Percentiles rank a stretch among this genome's conserved stretches.
phyloP scores from a whole-genome alignment of 2,113 vertebrate species.

The Triplophysa siluroides region DNA sequence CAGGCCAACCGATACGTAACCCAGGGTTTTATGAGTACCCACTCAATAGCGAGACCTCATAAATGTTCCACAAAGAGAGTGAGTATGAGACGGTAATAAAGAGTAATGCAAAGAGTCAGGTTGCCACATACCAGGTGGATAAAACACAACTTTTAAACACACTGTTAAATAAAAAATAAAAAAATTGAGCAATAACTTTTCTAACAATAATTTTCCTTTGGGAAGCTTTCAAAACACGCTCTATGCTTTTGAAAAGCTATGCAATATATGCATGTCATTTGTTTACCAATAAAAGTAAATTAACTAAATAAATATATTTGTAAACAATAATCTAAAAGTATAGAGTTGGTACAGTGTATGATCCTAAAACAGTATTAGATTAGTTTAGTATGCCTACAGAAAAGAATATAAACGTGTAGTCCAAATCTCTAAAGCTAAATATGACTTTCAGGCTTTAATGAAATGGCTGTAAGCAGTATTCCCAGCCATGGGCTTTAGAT shows the following conservation, averaged over 20 bases:
- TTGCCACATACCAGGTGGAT: not conserved
- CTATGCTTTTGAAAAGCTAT: too few relatives aligned
- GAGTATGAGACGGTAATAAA: constrained; percentile 14
- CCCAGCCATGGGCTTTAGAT: not conserved
- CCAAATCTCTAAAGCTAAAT: not conserved
- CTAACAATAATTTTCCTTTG: too few relatives aligned
- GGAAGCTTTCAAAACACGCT: too few relatives aligned
- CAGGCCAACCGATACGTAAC: constrained; percentile 22
- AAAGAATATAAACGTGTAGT: not conserved
- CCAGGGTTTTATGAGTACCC: constrained; percentile 30
- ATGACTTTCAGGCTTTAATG: not conserved
- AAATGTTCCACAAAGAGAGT: constrained; percentile 19
- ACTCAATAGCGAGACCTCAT: constrained; percentile 34
- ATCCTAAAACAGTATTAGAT: not conserved
- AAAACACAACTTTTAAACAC: too few relatives aligned
- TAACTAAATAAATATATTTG: too few relatives aligned
- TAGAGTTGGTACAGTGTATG: not conserved
- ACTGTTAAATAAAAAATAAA: too few relatives aligned
- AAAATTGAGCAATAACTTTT: too few relatives aligned
- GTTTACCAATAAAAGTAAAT: too few relatives aligned
- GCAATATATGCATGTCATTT: too few relatives aligned
- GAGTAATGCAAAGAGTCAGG: not conserved
- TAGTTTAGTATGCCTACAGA: not conserved
- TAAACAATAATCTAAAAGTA: not conserved
- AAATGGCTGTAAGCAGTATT: not conserved